Evolutionary conservation across 1,140 invertebrate species (phyloP), one percentile per base, ranked within the genome.

Genomic region (Achroia grisella): DNA sequence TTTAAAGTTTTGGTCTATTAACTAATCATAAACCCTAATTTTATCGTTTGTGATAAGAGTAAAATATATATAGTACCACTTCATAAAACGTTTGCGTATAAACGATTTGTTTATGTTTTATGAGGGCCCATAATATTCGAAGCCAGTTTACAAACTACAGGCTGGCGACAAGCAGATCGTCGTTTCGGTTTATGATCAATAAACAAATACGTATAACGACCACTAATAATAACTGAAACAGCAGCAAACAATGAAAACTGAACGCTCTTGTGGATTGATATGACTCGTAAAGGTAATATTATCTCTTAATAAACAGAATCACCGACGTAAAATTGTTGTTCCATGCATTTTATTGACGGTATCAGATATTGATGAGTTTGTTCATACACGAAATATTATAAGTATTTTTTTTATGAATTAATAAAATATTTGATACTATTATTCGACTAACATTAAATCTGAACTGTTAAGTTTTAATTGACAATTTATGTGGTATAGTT

Each of bases 141-240:
- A 71, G 69, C 65, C 70, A 71, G 76, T 78, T 78, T 77, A 74
- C 74, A 72, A 71, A 76, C 70, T 77, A 64, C 48, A 23, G 53
- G 43, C 54, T 58, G 71, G 71, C 72, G 72, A 80, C 77, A 77
- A 73, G 62, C 74, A 73, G 71, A 73, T 61, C 64, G 67, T 66
- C 74, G 65, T 75, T 69, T 77, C 74, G 52, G 56, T 82, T 84
- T 84, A 84, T 56, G 76, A 71, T 62, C 77, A 69, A 80, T 82
- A 84, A 84, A 84, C 80, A 75, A 70, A 83, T 71, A 23, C 17
- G 6, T 23, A 67, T 75, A 71, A 84, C 72, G 67, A 61, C 71
- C 71, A 81, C 76, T 80, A 81, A 84, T 78, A 78, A 82, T 81
- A 83, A 80, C 77, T 70, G 77, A 71, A 80, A 78, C 73, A 76